Evolutionary conservation across 2,888 invertebrate genomes (phyloP), one percentile per base, ranked within the genome.

Genomic region (Hypomecis atomaria): DNA sequence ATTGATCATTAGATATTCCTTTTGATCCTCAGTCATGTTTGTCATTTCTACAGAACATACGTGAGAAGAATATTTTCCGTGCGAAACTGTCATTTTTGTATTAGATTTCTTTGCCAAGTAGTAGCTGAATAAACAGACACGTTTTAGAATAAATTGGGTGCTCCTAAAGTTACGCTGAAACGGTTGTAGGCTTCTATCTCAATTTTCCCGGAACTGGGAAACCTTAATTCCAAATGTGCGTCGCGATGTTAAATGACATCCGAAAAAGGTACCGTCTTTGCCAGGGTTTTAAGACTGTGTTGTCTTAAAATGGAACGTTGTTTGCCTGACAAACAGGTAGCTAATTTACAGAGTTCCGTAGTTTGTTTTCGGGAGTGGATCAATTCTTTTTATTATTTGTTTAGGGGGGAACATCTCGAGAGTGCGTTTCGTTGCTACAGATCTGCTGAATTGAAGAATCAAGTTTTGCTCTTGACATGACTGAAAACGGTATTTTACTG

Each of bases 81-180:
- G 36, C 57, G 63, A 65, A 53, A 59, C 64, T 69, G 66, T 59
- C 69, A 65, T 10, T 47, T 62, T 56, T 59, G 42, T 59, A 59
- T 57, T 57, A 42, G 65, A 60, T 67, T 71, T 60, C 62, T 56
- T 71, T 63, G 40, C 38, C 59, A 68, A 65, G 54, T 59, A 67
- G 70, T 65, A 59, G 59, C 59, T 62, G 59, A 52, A 59, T 66
- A 67, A 62, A 66, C 62, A 62, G 59, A 69, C 69, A 73, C 75
- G 75, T 71, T 63, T 71, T 67, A 64, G 73, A 74, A 70, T 56
- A 77, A 74, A 79, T 76, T 74, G 73, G 73, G 67, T 69, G 62
- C 58, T 67, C 66, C 72, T 76, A 73, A 77, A 78, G 37, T 54
- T 49, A 71, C 53, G 50, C 52, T 47, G 48, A 59, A 64, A 50